Base-by-base conservation (phyloP, 2,113 vertebrate genomes). In the Vicugna pacos region DNA sequence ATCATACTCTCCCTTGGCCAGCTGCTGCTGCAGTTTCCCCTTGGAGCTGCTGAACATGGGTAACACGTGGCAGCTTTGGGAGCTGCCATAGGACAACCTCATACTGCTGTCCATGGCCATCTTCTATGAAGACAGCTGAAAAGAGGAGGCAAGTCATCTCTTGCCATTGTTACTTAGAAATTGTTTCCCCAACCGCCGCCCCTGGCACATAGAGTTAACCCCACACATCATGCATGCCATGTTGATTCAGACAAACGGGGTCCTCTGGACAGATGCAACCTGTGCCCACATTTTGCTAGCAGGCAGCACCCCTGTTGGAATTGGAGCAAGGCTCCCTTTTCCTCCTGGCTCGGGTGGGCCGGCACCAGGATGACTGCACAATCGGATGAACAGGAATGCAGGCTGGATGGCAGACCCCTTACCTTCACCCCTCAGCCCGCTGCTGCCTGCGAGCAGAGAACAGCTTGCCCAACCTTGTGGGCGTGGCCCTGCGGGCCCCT, bases 21-120 rank as follows among this genome's bases (percentile, higher is more conserved):
- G 89, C 3, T 56, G 62, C 35, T 8, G 1, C 48, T 46, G 48
- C 50, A 80, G 62, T 35, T 46, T 91, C 28, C 62, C 89, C 26
- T 0, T 14, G 7, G 46, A 38, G 1, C 5, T 46, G 9, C 8
- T 13, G n/a, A 79, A 64, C n/a, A 65, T 6, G 48, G 2, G n/a
- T 12, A 22, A 26, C 7, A 38, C 1, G 2, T 2, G 73, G 24
- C 60, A 54, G n/a, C 46, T 42, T 8, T 20, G 46, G 24, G 16
- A 2, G 8, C 60, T 65, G 11, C 5, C 5, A 8, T 26, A 19
- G 2, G 26, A 30, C 5, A 35, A 38, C 5, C 1, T 22, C 35
- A 2, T 32, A 48, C 10, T 2, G 26, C 76, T 56, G 6, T 35
- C 28, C 64, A 56, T 35, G 77, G 30, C 17, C 6, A 9, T 32